phyloP scores from a whole-genome alignment of 2,888 invertebrate genomes.

The Xanthia icteritia region DNA sequence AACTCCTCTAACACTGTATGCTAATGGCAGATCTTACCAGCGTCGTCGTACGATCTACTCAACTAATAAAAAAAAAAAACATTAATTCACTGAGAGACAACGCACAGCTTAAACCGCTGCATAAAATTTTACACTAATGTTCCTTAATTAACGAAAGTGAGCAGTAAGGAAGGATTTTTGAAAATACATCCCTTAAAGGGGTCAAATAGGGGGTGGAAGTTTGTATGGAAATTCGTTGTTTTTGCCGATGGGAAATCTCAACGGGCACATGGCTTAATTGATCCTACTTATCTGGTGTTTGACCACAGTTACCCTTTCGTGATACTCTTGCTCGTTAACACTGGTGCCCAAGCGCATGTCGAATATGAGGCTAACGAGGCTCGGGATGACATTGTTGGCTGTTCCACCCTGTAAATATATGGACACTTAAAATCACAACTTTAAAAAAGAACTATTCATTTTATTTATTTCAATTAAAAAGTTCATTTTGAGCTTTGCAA shows the following conservation, averaged over 20 bases:
- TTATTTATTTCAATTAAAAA: neutral
- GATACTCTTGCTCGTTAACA: slow-evolving; percentile 77
- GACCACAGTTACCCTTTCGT: slow-evolving; percentile 62
- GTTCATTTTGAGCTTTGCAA: neutral
- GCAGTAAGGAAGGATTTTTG: too few relatives aligned
- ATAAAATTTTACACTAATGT: neutral
- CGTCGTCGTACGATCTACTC: neutral
- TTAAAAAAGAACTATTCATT: neutral
- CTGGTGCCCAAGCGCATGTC: slow-evolving; percentile 92
- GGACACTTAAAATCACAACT: too few relatives aligned
- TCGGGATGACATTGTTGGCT: slow-evolving; percentile 95
- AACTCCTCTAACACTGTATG: neutral
- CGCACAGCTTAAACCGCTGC: neutral
- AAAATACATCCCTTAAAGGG: neutral
- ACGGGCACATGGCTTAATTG: neutral
- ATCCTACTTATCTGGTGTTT: neutral
- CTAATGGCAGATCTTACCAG: neutral
- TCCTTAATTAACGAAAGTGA: neutral
- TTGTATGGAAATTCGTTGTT: neutral
- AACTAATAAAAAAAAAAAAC: neutral
- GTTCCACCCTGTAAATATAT: slow-evolving; percentile 92
- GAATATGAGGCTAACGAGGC: slow-evolving; percentile 91
- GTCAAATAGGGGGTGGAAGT: neutral
- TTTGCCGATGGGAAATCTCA: neutral
- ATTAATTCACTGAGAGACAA: neutral